Conservation (phyloP, 1,140 invertebrate species). For the Lordiphosa collinella region DNA sequence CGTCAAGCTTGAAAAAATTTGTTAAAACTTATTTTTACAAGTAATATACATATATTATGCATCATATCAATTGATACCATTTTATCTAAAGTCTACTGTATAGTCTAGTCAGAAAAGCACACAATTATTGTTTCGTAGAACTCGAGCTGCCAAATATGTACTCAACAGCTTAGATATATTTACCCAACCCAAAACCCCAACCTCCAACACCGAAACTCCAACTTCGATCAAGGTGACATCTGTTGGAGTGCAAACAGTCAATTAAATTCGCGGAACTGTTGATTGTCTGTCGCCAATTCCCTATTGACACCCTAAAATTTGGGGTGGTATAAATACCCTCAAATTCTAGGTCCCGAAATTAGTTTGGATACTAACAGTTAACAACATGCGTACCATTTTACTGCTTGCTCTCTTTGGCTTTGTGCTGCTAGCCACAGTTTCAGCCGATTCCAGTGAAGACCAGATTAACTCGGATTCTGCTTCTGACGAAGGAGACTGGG, state of each 20-base stretch:
- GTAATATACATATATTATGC: neutral
- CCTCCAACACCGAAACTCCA: constrained; percentile 1
- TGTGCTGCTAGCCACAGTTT: constrained; percentile 39
- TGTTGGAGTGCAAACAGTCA: constrained; percentile 27
- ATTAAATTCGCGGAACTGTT: constrained; percentile 3
- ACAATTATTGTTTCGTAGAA: neutral
- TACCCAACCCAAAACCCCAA: neutral
- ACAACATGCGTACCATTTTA: constrained; percentile 44
- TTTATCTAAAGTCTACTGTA: constrained; percentile 9
- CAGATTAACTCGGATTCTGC: neutral
- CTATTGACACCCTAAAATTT: neutral
- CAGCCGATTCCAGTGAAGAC: constrained; percentile 16
- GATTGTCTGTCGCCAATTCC: neutral
- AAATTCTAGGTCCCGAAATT: constrained; percentile 9
- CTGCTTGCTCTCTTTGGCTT: constrained; percentile 51
- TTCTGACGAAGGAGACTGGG: neutral
- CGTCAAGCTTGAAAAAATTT: too few relatives aligned
- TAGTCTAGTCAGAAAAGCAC: neutral
- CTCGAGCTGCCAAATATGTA: constrained; percentile 36
- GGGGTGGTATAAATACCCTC: constrained; percentile 42
- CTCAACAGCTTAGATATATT: neutral
- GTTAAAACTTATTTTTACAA: too few relatives aligned
- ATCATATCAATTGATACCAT: constrained; percentile 1
- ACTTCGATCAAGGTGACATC: constrained; percentile 13
- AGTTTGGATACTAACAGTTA: constrained; percentile 31